Base-by-base conservation (phyloP, 1,140 invertebrate species). In the Macrobrachium nipponense region DNA sequence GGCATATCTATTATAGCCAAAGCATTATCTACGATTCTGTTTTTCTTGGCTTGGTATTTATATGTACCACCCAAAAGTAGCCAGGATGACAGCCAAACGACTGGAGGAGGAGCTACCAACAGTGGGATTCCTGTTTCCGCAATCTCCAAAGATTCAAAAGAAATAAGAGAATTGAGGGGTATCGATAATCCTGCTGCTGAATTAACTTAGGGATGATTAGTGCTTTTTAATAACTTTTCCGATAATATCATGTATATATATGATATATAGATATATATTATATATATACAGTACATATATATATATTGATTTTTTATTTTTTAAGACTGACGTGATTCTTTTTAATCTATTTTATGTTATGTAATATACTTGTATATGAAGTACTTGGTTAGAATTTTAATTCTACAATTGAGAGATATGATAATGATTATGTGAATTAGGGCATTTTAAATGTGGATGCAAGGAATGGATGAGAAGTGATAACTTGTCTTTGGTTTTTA, bases 1-100 rank as follows among this genome's bases (percentile, higher is more conserved):
- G 82, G 72, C 1, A 77, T 83, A 17, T 83, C 82, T 3, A 76
- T 83, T 6, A 75, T 83, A 44, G 72, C 64, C 72, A 83, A 83
- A 44, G 61, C 44, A 8, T 36, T 83, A 5, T 83, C 82, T 17
- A 83, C 82, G 2, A 72, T 83, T 12, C 60, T 76, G 10, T 83
- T 73, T 61, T 64, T 83, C 82, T 2, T 83, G 17, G 44, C 82
- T 0, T 83, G 82, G 82, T 83, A 73, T 72, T 6, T 83, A 61
- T 83, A 83, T 20, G 64, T 23, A n/a, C 15, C 82, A 6, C 73
- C 82, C 23, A 27, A 43, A 27, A 14, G 5, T 12, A 18, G 27
- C 3, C 20, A 44, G n/a, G 14, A n/a, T 14, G 11, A 6, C n/a
- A 20, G 51, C 20, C 27, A 18, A 4, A 43, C 20, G 14, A 70